Evolutionary conservation across 2,888 invertebrate genomes (phyloP).

Genomic region (Agrochola lychnidis): DNA sequence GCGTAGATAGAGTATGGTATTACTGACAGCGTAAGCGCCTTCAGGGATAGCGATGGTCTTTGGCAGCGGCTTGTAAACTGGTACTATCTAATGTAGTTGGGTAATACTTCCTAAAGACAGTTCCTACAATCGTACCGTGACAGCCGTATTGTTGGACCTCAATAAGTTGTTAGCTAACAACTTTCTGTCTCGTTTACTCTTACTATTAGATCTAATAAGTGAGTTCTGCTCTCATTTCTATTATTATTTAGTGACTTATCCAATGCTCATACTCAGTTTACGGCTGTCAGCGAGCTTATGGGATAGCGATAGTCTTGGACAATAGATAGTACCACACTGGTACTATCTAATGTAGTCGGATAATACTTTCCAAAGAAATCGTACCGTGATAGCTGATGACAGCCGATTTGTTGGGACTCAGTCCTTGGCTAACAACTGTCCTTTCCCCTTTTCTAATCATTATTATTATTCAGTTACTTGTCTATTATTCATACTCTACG

Average conservation of each 20-base stretch:
- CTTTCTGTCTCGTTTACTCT: neutral
- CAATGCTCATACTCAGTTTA: neutral
- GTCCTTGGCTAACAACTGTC: neutral
- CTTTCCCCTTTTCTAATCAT: neutral
- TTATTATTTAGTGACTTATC: neutral
- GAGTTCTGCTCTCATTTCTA: neutral
- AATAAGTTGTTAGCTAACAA: neutral
- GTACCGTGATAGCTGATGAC: neutral
- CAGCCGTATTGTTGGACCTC: neutral
- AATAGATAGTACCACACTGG: neutral
- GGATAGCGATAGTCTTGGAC: neutral
- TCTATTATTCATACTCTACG: neutral
- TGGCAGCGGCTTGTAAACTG: neutral
- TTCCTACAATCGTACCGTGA: neutral
- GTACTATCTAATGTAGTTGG: neutral
- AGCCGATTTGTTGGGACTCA: neutral
- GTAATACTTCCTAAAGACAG: neutral
- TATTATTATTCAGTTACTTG: neutral
- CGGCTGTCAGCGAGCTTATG: neutral
- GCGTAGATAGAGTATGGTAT: neutral
- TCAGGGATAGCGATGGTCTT: neutral
- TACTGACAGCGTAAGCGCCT: neutral
- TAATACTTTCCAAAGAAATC: conserved; percentile 1
- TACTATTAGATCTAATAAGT: neutral
- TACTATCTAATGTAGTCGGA: neutral